A percentile compares a stretch with the other conserved stretches of the same genome.
Conservation (phyloP, 92 coral and sea anemone genomes). For the Meandrina meandrites region DNA sequence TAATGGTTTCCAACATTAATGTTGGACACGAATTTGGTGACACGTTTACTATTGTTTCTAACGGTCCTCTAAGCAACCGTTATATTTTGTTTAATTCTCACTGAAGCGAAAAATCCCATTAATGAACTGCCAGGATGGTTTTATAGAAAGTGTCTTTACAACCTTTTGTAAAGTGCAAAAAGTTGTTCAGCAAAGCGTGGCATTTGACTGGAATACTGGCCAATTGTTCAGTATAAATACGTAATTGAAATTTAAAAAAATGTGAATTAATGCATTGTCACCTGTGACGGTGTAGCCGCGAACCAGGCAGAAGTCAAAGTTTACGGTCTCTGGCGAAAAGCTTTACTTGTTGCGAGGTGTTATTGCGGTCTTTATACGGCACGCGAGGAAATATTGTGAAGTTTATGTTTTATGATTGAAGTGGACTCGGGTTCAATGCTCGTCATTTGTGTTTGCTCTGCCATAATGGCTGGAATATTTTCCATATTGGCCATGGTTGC, state of each 20-base stretch:
- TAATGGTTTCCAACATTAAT: neutral
- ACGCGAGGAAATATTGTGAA: neutral
- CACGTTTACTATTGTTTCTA: neutral
- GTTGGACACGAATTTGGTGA: neutral
- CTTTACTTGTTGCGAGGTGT: neutral
- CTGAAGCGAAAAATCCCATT: neutral
- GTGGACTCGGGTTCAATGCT: neutral
- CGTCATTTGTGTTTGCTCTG: conserved; percentile 22
- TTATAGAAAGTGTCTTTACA: neutral
- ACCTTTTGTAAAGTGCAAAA: neutral
- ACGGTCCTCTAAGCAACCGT: conserved; percentile 12
- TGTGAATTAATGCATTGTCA: neutral
- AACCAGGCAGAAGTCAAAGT: neutral
- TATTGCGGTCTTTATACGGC: neutral
- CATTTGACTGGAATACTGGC: neutral
- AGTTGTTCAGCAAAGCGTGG: neutral
- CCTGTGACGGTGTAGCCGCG: neutral
- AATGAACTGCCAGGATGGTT: neutral
- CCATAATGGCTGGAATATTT: conserved; percentile 32
- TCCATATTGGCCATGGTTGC: conserved; percentile 30
- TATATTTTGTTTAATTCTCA: neutral
- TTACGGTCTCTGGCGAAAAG: neutral
- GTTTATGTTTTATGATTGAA: neutral
- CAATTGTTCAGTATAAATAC: conserved; percentile 6
- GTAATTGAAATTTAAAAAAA: conserved; percentile 17